Percentiles rank a stretch among this genome's conserved stretches.
Evolutionary conservation across 2,888 invertebrate species (phyloP).

Genomic region (Nomada goodeniana): DNA sequence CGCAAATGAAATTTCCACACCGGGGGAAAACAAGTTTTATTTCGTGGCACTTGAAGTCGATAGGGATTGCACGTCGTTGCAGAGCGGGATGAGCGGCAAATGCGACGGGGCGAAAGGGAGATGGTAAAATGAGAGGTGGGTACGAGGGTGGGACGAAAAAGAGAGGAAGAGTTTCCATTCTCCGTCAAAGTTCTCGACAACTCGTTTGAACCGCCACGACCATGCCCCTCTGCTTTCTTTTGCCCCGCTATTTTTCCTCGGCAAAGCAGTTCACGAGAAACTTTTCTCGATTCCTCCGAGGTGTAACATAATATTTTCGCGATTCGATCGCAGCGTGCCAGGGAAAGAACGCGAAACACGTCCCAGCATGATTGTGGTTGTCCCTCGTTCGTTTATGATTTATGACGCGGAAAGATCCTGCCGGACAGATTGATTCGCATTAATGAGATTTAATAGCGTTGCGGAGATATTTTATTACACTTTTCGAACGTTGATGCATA

Average conservation of each 20-base stretch:
- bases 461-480: too few relatives aligned
- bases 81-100: conserved; percentile 12
- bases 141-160: conserved; percentile 34
- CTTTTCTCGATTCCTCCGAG: conserved; percentile 61
- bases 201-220: conserved; percentile 78
- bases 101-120: conserved; percentile 6
- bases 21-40: conserved; percentile 71
- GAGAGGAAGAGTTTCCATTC: conserved; percentile 74
- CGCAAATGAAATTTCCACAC: conserved; percentile 72
- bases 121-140: conserved; percentile 8
- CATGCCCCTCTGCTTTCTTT: conserved; percentile 63
- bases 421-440: too few relatives aligned
- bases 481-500: too few relatives aligned
- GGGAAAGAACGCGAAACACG: conserved; percentile 34
- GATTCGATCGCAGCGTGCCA: conserved; percentile 40
- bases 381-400: too few relatives aligned
- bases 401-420: too few relatives aligned
- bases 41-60: conserved; percentile 68
- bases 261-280: conserved; percentile 57
- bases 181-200: conserved; percentile 77
- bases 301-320: conserved; percentile 70
- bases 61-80: conserved; percentile 60
- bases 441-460: too few relatives aligned
- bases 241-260: conserved; percentile 58
- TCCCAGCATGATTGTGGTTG: neutral